Evolutionary conservation across 2,113 vertebrate species (phyloP), one percentile per base, ranked within the genome.

Genomic region (Centrocercus urophasianus): DNA sequence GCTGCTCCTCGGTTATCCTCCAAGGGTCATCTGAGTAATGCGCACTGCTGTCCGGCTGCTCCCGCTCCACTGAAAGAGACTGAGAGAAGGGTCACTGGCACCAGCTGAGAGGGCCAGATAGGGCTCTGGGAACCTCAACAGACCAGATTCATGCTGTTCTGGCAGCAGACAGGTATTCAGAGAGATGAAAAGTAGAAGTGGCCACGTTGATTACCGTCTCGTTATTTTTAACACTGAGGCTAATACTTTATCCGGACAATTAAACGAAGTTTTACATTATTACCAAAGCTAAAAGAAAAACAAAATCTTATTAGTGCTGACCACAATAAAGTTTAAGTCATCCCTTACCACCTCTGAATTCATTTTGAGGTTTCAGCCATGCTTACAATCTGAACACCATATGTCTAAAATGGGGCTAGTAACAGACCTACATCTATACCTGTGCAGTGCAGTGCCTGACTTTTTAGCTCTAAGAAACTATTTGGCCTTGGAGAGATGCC

Each of bases 1-100:
- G 96, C 97, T 99, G 99, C 97, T 99, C 99, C 95, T 98, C 98
- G 0, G 99, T 99, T 97, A 99, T 99, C 97, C 98, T 98, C 99
- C 99, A 99, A 95, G 99, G 99, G 94, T 99, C 99, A 17, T 99
- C 99, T 0, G 94, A 95, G 95, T 98, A 98, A 93, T 97, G 98
- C 36, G 60, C 92, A 21, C 57, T 88, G 66, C 72, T 97, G 50
- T 98, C 98, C 78, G 98, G 98, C 20, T 97, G 94, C 86, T 98
- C 98, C 92, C 95, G 97, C 95, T 99, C 98, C 64, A 81, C 97
- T 83, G 98, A 98, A 77, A 97, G 96, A 59, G 98, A 97, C 98
- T 99, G 83, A 86, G 87, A 61, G 52, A 24, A 88, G 12, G 67
- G 21, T 59, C 73, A 28, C 40, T 56, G 86, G 38, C n/a, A 94